Base-by-base conservation (phyloP, 2,797 vertebrate genomes). In the Gobionotothen gibberifrons region DNA sequence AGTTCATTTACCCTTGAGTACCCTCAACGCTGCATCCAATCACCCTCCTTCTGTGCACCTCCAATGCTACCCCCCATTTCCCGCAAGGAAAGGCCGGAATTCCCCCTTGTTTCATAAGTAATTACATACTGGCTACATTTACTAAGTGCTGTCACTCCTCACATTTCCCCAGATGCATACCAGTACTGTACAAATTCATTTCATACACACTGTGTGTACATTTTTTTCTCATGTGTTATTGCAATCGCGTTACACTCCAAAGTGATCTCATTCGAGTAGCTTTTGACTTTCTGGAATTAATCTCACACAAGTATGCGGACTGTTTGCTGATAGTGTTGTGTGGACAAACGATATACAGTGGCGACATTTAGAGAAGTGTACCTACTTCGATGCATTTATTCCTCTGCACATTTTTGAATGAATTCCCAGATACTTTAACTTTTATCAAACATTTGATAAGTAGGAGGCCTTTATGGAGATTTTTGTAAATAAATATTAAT, bases 41-140 rank as follows among this genome's bases (percentile, higher is more conserved):
- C 86, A 82, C 85, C 88, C 88, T 81, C 90, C 89, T 82, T 71
- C 84, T 87, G 87, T 76, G 87, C 85, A 82, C 82, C 76, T 87
- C 52, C 13, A 79, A 76, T 53, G 49, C 65, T 73, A 81, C 85
- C 81, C 81, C 76, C 5, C 72, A 39, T 68, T 83, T 85, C 80
- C 75, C 79, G 69, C 82, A 58, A 78, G 44, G 73, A 90, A 69
- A 85, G 77, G 72, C 84, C 90, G 87, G 89, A 93, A 92, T 90
- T 86, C 86, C 90, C 89, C 89, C 65, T 26, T 74, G 83, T 85
- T 90, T 85, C 85, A 83, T 47, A 84, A 79, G 88, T 92, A 90
- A 92, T 93, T 93, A 91, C 82, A 90, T 73, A 74, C 78, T 49
- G 83, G 83, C 77, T 85, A 68, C 78, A 85, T 90, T 89, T 81